Evolutionary conservation across 2,113 vertebrate genomes (phyloP).

Genomic region (Elgaria multicarinata): DNA sequence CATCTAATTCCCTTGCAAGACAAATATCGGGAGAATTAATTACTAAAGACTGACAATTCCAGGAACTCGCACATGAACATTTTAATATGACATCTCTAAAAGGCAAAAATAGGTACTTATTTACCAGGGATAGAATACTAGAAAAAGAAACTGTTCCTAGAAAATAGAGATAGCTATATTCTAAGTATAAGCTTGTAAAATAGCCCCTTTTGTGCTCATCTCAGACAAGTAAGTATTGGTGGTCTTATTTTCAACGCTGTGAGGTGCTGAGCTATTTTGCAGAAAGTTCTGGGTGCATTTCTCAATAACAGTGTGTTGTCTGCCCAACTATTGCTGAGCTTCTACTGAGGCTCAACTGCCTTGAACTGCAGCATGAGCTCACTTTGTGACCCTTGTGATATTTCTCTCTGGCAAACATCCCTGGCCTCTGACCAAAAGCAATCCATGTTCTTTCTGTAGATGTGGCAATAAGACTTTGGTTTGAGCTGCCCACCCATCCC

Average conservation of each 20-base stretch:
- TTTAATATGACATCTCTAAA: neutral
- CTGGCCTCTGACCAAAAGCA: conserved; percentile 60
- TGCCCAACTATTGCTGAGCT: conserved; percentile 39
- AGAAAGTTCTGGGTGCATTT: conserved; percentile 11
- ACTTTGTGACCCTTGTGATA: conserved; percentile 49
- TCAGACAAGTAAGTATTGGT: neutral
- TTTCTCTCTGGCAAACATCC: conserved; percentile 59
- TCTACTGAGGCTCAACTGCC: conserved; percentile 10
- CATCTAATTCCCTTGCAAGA: neutral
- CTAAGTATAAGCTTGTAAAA: neutral
- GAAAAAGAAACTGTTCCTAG: neutral
- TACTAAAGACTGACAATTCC: neutral
- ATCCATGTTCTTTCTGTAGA: conserved; percentile 42
- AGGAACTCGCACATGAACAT: neutral
- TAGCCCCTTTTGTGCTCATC: neutral
- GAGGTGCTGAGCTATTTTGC: no score
- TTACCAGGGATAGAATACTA: neutral
- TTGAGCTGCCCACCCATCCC: neutral
- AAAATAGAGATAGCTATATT: neutral
- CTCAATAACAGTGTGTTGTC: conserved; percentile 44
- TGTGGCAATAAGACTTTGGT: conserved; percentile 63
- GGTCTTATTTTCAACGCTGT: neutral
- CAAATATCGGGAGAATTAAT: neutral
- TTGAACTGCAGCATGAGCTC: neutral
- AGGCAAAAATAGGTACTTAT: no score